phyloP scores from a whole-genome alignment of 2,888 invertebrate species.

The Sympetrum striolatum region DNA sequence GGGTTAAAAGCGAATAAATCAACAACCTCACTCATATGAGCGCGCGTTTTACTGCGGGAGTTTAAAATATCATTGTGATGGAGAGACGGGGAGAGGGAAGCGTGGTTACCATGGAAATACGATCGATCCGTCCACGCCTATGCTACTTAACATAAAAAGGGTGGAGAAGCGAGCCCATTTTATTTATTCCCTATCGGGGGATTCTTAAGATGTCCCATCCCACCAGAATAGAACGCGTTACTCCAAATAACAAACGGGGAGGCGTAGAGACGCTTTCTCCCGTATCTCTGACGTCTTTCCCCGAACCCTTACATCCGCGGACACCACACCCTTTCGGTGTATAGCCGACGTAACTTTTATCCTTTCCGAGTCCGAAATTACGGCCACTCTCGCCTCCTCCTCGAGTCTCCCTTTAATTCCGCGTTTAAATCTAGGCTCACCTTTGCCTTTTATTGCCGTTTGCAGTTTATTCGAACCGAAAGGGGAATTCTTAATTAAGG shows the following conservation, averaged over 20 bases:
- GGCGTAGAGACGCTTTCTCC: neutral
- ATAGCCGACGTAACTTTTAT: neutral
- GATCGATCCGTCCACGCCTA: neutral
- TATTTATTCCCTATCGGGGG: neutral
- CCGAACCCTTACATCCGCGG: neutral
- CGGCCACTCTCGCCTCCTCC: neutral
- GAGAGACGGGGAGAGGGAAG: neutral
- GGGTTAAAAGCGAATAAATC: too few relatives aligned
- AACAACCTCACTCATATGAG: too few relatives aligned
- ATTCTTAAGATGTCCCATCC: neutral
- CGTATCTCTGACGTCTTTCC: neutral
- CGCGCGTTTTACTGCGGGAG: too few relatives aligned
- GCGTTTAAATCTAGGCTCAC: too few relatives aligned
- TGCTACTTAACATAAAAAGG: neutral
- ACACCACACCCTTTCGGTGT: neutral
- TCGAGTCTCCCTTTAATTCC: too few relatives aligned
- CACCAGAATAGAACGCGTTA: too few relatives aligned
- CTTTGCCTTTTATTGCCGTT: too few relatives aligned
- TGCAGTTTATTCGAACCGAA: too few relatives aligned
- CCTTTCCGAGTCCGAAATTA: neutral
- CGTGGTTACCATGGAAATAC: neutral
- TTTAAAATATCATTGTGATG: neutral
- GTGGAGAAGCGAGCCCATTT: neutral
- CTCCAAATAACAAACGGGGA: too few relatives aligned
- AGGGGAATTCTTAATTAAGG: too few relatives aligned